Base-by-base conservation (phyloP, 2,113 vertebrate species). In the Gadus macrocephalus region DNA sequence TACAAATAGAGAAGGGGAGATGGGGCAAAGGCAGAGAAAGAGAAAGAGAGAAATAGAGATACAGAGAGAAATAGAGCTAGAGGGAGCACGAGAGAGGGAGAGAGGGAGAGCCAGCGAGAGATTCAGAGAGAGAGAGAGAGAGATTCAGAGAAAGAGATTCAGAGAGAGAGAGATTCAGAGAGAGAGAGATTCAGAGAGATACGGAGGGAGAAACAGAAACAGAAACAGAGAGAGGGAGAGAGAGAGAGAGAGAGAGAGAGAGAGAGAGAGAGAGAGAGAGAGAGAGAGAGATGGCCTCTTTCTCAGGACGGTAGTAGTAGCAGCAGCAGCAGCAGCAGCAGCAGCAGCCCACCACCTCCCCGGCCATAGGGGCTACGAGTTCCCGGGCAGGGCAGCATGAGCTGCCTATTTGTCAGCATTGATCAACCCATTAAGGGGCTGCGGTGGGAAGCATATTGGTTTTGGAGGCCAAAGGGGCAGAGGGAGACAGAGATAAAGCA, bases 361-460 rank as follows among this genome's bases (percentile, higher is more conserved):
- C 7, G 42, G 42, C 42, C 81, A 76, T 83, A 86, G 76, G 79
- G 7, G 82, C 82, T 81, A 70, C 67, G 80, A 81, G 86, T 91
- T 88, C 82, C 85, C 79, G 67, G 77, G 88, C 84, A 88, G 83
- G 87, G 85, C 86, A 85, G 84, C 83, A 82, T 84, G 85, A 89
- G 88, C 85, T 89, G 87, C 88, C 89, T 90, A 90, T 91, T 91
- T 88, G 89, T 92, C 88, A 91, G 83, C 88, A 91, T 91, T 91
- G 91, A 92, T 91, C 89, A 92, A 88, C 84, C 86, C 87, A 90
- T 91, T 91, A 90, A 88, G 83, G 86, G 78, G 81, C 85, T 89
- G 85, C 85, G 86, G 85, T 87, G 83, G 89, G 87, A 90, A 88
- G 86, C 85, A 89, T 91, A 89, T 90, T 92, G 90, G 88, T 88